These are phyloP conservation scores for Protomyctophum bolini DNA, from an alignment of 2,113 vertebrate species.

Conservation along the genomic window DNA sequence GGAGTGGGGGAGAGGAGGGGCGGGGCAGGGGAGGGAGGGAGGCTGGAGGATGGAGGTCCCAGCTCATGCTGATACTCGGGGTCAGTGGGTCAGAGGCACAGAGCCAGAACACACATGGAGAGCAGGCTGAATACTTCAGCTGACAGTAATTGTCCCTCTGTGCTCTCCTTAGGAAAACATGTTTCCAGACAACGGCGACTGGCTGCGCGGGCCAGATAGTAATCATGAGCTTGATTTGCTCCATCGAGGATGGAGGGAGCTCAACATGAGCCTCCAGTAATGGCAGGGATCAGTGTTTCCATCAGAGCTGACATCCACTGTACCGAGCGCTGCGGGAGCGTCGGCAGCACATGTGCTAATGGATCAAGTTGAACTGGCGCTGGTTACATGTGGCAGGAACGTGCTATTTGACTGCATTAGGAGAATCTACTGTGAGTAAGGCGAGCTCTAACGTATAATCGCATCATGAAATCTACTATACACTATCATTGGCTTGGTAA, in stretches of 20 bases:
- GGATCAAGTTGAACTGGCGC: constrained; percentile 23
- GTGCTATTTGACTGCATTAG: too few relatives aligned
- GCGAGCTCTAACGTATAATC: too few relatives aligned
- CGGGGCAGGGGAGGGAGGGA: not conserved
- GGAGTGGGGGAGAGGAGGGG: not conserved
- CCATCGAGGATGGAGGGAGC: constrained; percentile 50
- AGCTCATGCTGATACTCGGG: constrained; percentile 64
- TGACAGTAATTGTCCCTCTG: constrained; percentile 74
- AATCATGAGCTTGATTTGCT: constrained; percentile 73
- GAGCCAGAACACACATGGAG: constrained; percentile 74
- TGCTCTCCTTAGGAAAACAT: constrained; percentile 73
- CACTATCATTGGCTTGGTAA: not conserved
- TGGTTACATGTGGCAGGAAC: not conserved
- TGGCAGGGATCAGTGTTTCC: constrained; percentile 62
- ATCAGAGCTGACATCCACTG: constrained; percentile 44
- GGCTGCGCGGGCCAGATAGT: constrained; percentile 68
- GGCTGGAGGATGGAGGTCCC: constrained; percentile 55
- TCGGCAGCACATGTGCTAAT: constrained; percentile 11
- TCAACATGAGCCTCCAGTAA: constrained; percentile 52
- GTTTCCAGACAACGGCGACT: constrained; percentile 64
- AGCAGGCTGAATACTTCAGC: constrained; percentile 69
- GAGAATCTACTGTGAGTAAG: too few relatives aligned
- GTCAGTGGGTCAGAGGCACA: constrained; percentile 70
- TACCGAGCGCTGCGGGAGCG: constrained; percentile 12
- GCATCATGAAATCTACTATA: too few relatives aligned